Evolutionary conservation across 2,888 invertebrate genomes (phyloP), one percentile per base, ranked within the genome.

Genomic region (Scelioninae gen. 1): DNA sequence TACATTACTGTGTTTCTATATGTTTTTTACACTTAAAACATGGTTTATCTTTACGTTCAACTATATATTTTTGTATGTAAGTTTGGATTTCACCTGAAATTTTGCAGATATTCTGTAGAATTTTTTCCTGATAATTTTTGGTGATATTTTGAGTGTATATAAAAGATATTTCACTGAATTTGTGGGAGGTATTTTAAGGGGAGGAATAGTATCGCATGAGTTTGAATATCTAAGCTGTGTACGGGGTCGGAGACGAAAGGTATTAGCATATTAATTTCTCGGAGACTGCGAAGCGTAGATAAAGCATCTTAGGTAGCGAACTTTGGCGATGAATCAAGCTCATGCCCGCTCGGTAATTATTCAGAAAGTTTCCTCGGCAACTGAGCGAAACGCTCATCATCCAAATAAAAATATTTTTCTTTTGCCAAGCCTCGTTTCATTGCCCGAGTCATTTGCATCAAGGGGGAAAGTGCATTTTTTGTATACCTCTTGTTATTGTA

Each of bases 301-400:
- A 91, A 91, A 91, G 91, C 91, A 91, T 91, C 91, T 91, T 91
- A 91, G 88, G 91, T 90, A 89, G 90, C 88, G 89, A 91, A 91
- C 90, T 91, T 91, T 87, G 88, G 91, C 90, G 90, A 91, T 91
- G 91, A 91, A 91, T 91, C 91, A 91, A 91, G 91, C 91, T 91
- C 91, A 90, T 89, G 88, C 88, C 88, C 86, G 86, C 84, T 85
- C 47, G 63, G 88, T 90, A 91, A 91, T 91, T 91, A 91, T 91
- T 91, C 91, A 90, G 88, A 90, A 91, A 91, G 91, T 90, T 91
- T 85, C 75, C 81, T 86, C 81, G 86, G 76, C 87, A 83, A 72
- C 76, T 85, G 85, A 83, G 85, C 85, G 84, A 88, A 84, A 86
- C 85, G 86, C 85, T 80, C 83, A 77, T 84, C 84, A 83, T 65